Percentiles rank a stretch among this genome's conserved stretches.
Conservation (phyloP, 2,113 vertebrate genomes). For the Engraulis encrasicolus region DNA sequence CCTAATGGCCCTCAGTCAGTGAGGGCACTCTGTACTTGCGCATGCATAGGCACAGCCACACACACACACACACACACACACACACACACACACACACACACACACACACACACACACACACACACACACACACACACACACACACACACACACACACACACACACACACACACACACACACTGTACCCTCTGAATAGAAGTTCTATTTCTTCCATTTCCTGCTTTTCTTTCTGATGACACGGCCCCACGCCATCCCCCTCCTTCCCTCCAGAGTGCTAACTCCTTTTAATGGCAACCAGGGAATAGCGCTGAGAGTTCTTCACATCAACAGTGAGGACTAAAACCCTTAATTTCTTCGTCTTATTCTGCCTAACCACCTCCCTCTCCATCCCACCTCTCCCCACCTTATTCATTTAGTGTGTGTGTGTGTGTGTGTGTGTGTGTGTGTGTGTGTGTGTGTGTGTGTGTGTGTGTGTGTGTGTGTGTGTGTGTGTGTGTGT, state of each 20-base stretch:
- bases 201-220: background rate
- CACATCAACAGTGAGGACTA: conserved; percentile 60
- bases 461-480: no score
- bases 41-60: background rate
- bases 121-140: background rate
- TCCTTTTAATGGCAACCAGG: conserved; percentile 45
- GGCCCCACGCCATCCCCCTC: conserved; percentile 59
- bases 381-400: background rate
- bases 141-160: conserved; percentile 4
- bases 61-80: background rate
- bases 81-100: background rate
- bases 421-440: no score
- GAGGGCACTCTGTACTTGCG: background rate
- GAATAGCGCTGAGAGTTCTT: conserved; percentile 48
- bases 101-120: background rate
- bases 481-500: no score
- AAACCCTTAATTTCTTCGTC: conserved; percentile 48
- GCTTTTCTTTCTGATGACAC: conserved; percentile 44
- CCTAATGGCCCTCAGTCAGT: background rate
- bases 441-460: no score
- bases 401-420: no score
- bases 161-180: background rate
- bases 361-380: background rate
- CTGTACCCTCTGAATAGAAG: conserved; percentile 29
- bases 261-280: conserved; percentile 41